Evolutionary conservation across 1,140 invertebrate species (phyloP).

Genomic region (Pantala flavescens): DNA sequence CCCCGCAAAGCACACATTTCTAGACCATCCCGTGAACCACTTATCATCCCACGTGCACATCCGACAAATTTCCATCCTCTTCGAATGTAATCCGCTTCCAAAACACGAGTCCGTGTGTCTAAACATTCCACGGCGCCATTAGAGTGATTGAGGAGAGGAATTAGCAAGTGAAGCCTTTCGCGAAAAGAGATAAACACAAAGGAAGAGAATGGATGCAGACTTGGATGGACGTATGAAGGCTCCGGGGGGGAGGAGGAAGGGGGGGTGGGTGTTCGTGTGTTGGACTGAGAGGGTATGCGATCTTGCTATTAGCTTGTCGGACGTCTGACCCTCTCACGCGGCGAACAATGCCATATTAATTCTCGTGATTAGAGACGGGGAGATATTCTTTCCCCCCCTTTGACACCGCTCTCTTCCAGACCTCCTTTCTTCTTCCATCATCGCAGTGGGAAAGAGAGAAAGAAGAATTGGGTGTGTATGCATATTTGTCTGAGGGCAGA

Average conservation of each 20-base stretch:
- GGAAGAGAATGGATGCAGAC: too few species aligned
- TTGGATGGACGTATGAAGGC: background rate
- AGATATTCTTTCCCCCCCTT: background rate
- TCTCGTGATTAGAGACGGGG: constrained; percentile 2
- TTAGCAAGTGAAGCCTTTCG: too few species aligned
- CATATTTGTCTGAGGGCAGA: background rate
- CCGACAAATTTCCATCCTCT: too few species aligned
- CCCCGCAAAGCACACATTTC: too few species aligned
- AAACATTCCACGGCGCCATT: too few species aligned
- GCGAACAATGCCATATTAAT: constrained; percentile 9
- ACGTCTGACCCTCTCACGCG: background rate
- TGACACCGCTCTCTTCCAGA: background rate
- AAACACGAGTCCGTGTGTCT: too few species aligned
- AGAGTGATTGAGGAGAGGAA: too few species aligned
- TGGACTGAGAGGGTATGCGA: background rate
- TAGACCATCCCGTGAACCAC: too few species aligned
- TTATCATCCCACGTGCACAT: too few species aligned
- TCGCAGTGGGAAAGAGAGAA: background rate
- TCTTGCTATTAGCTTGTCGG: background rate
- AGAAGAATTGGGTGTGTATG: constrained; percentile 11
- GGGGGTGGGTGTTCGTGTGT: too few species aligned
- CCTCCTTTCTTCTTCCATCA: background rate
- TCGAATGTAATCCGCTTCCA: too few species aligned
- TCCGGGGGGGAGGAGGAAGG: background rate
- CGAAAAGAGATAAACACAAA: too few species aligned